Evolutionary conservation across 2,797 vertebrate species (phyloP), one percentile per base, ranked within the genome.

Genomic region (Hippopotamyrus pictus): DNA sequence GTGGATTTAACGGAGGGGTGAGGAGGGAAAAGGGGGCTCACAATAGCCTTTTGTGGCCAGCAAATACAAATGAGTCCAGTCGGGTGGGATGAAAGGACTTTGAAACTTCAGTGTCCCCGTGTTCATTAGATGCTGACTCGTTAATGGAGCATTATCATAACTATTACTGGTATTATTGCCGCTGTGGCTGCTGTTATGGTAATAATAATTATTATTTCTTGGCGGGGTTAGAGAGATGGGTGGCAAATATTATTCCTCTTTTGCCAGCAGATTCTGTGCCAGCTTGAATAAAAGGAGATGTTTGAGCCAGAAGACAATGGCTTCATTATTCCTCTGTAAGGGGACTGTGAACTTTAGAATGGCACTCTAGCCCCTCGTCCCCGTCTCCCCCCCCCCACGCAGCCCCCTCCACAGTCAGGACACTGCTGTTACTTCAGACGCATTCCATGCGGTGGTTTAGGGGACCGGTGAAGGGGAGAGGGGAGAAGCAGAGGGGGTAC

Each of bases 11-110:
- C 89, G 37, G 90, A 59, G 89, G 91, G 92, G 91, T 90, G 90
- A 92, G 91, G 92, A 91, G 91, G 93, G 92, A 88, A 87, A 44
- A n/a, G 37, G 94, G 93, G 94, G 95, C 94, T 94, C 93, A 98
- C 97, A 98, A 97, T 97, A 94, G 96, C 92, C 96, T 95, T 96
- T 98, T 98, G 97, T 98, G 94, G 94, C 87, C 93, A 88, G 94
- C 93, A 95, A 94, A 96, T 95, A 96, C 96, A 92, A 95, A 93
- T 93, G 94, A 95, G 95, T 95, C 94, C 92, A 91, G 93, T 94
- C 93, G 93, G 92, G 93, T 50, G 94, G 93, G 94, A 96, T 96
- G 95, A 96, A 96, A 96, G 95, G 92, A 95, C 94, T 96, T 89
- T 79, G 54, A 53, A 83, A 90, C 46, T 69, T 69, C 57, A 57